Base-by-base conservation (phyloP, 2,113 vertebrate genomes). In the Miniopterus natalensis region DNA sequence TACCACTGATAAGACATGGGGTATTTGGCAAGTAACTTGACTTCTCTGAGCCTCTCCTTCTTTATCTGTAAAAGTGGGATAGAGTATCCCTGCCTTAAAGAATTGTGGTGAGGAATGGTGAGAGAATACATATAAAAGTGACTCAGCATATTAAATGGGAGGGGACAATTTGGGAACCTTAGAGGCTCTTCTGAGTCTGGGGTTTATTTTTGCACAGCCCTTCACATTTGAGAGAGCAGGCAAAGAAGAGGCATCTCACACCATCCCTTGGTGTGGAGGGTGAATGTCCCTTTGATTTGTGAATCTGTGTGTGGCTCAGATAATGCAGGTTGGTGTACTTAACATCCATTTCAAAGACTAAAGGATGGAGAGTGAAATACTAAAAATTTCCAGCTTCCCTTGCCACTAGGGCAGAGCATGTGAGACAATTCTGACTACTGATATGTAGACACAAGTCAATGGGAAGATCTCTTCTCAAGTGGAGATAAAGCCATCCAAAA, bases 401-500 rank as follows among this genome's bases (percentile, higher is more conserved):
- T 55, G 15, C 14, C 55, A 11, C 13, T 31, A 79, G 9, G 31
- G 51, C 81, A 96, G 55, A 74, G 49, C 6, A 3, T 45, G 5
- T 47, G n/a, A 81, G 15, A 78, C 11, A 80, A 31, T 95, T 90
- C 91, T 70, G 66, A 84, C 68, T 61, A 2, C 68, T 49, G 18
- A 61, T 11, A 47, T 17, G 23, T 36, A 84, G 70, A 13, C 3
- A 66, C 13, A 90, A 84, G 73, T 92, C 88, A 78, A 10, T 61
- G 3, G 20, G 20, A 92, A 79, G 27, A 49, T 66, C 20, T 94
- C 31, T 95, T 96, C 61, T 57, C 88, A 73, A 81, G 77, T 27
- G 84, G 86, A 94, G 71, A 84, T 75, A 89, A 89, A 84, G 49
- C 8, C n/a, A 71, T 63, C 40, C 74, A 12, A 51, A 92, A 42